phyloP scores from a whole-genome alignment of 2,113 vertebrate species.

The Limanda limanda region DNA sequence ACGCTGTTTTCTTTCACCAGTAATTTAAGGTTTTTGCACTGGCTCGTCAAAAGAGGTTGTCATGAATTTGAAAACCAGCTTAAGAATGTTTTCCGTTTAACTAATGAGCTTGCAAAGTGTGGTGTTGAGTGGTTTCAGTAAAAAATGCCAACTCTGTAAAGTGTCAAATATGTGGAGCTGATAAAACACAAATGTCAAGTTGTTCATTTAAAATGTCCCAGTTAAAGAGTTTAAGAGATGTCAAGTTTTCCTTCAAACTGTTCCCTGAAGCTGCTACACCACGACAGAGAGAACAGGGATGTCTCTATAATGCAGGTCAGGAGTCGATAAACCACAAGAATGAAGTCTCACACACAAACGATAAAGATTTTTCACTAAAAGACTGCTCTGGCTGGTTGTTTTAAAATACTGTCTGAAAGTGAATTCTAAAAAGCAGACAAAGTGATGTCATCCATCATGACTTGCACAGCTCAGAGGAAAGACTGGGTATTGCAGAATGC shows the following conservation, averaged over 20 bases:
- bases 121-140: neutral
- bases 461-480: conserved; percentile 40
- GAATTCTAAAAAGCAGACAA: conserved; percentile 6
- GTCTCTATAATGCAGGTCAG: conserved; percentile 1
- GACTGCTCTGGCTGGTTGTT: neutral
- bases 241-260: conserved; percentile 30
- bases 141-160: conserved; percentile 18
- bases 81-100: neutral
- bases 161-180: conserved; percentile 18
- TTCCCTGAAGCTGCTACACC: conserved; percentile 9
- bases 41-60: conserved; percentile 30
- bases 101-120: conserved; percentile 20
- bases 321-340: neutral
- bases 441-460: conserved; percentile 26
- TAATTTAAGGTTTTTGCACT: conserved; percentile 11
- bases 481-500: conserved; percentile 56
- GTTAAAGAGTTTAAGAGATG: neutral
- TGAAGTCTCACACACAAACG: neutral
- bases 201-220: neutral
- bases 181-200: conserved; percentile 23
- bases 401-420: neutral
- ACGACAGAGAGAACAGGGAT: neutral
- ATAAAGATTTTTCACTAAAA: conserved; percentile 10
- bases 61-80: conserved; percentile 15
- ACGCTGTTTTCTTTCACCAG: conserved; percentile 36